These are phyloP conservation scores for Megalurothrips usitatus DNA, from an alignment of 2,888 invertebrate species.

Conservation along the genomic window DNA sequence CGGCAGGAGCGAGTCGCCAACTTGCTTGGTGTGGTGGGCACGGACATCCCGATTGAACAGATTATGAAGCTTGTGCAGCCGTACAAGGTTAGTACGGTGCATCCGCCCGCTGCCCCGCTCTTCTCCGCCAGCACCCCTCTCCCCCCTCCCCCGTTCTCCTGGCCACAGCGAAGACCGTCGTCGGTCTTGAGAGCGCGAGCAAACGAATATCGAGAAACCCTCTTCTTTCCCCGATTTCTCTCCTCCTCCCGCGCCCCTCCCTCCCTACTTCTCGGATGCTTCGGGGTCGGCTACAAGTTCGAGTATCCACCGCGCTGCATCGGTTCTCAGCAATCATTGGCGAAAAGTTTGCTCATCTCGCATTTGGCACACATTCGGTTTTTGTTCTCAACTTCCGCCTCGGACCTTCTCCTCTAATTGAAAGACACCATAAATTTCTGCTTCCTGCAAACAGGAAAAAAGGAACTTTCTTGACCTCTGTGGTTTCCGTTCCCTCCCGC, in stretches of 20 bases:
- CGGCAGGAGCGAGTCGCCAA: conserved; percentile 77
- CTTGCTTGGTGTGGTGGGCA: conserved; percentile 93
- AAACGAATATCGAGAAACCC: too few relatives aligned
- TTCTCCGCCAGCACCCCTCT: too few relatives aligned
- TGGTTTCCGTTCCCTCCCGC: conserved; percentile 41
- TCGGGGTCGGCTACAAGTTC: background rate
- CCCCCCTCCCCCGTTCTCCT: too few relatives aligned
- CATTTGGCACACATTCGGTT: conserved; percentile 22
- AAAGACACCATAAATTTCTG: background rate
- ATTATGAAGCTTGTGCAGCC: conserved; percentile 92
- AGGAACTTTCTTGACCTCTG: background rate
- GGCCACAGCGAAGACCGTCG: too few relatives aligned
- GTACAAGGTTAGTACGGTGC: conserved; percentile 64
- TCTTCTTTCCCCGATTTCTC: background rate
- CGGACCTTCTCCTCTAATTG: background rate
- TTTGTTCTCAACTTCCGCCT: conserved; percentile 10
- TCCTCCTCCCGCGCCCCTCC: background rate
- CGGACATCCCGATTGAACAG: conserved; percentile 93
- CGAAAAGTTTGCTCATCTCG: background rate
- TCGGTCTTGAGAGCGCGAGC: too few relatives aligned
- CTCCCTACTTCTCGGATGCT: background rate
- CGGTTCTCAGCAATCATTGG: conserved; percentile 5
- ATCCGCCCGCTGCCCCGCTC: background rate
- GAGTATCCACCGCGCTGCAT: background rate
- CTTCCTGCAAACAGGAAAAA: background rate